Conservation (phyloP, 2,888 invertebrate genomes). For the Athetis lepigone region DNA sequence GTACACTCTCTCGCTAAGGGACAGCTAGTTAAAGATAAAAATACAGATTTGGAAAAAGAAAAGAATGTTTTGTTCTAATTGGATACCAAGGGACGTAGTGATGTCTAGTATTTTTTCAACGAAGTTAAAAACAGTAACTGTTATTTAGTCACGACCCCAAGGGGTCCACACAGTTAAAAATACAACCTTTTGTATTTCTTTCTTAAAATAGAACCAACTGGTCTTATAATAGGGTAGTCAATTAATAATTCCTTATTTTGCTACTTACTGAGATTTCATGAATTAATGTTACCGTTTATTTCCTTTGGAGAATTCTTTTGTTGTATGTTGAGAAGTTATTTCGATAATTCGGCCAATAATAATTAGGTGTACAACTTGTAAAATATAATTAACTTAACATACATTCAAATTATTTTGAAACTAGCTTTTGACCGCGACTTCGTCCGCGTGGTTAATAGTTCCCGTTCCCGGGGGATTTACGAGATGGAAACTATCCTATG, state of each 20-base stretch:
- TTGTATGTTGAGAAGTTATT: not conserved
- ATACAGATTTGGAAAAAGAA: not conserved
- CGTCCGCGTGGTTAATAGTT: too few relatives aligned
- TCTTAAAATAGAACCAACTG: not conserved
- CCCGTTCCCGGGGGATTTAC: too few relatives aligned
- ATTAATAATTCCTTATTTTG: slow-evolving; percentile 19
- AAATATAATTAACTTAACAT: too few relatives aligned
- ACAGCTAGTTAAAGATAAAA: too few relatives aligned
- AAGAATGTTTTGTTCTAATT: slow-evolving; percentile 11
- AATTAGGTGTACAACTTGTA: too few relatives aligned
- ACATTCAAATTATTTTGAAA: too few relatives aligned
- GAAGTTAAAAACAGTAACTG: not conserved
- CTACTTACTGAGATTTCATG: not conserved
- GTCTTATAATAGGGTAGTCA: not conserved
- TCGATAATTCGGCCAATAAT: not conserved
- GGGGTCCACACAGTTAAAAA: not conserved
- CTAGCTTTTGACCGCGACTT: too few relatives aligned
- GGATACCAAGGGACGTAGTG: not conserved
- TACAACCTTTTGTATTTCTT: slow-evolving; percentile 1
- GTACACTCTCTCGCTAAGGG: too few relatives aligned
- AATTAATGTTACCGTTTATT: not conserved
- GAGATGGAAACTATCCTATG: too few relatives aligned
- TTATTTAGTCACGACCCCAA: not conserved
- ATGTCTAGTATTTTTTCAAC: not conserved
- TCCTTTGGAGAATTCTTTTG: not conserved